Evolutionary conservation across 2,113 vertebrate genomes (phyloP).

Genomic region (Apistogramma diplotaenia): DNA sequence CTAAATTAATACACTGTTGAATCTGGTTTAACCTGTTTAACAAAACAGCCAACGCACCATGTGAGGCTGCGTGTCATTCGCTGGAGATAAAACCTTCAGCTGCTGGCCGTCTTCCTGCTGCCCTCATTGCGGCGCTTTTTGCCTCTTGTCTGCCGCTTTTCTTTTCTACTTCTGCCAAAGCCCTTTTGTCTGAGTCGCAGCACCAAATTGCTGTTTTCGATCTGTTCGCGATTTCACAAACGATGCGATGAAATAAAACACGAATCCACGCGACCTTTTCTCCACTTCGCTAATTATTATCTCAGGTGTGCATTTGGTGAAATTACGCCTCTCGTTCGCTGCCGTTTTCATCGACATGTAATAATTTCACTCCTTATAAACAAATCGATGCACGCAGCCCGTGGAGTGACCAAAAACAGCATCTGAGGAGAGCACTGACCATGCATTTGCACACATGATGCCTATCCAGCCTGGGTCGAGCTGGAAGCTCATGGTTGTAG

Average conservation of each 20-base stretch:
- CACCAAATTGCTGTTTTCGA: neutral
- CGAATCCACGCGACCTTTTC: neutral
- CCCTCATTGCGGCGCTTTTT: neutral
- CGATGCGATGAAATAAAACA: neutral
- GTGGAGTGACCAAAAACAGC: neutral
- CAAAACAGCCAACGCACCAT: neutral
- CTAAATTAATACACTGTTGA: neutral
- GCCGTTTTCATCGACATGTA: neutral
- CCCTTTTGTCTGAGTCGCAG: neutral
- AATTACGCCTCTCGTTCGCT: neutral
- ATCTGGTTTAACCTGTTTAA: neutral
- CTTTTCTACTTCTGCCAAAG: too few species aligned
- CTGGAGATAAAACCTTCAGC: neutral
- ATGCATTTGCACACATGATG: neutral
- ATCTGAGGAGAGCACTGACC: neutral
- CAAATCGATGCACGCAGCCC: neutral
- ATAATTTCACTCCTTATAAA: rapidly evolving
- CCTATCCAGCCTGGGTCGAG: too few species aligned
- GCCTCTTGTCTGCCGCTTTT: neutral
- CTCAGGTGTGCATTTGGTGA: neutral
- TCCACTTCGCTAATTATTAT: neutral
- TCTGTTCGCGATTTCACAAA: neutral
- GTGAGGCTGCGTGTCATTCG: neutral
- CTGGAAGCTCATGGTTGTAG: too few species aligned
- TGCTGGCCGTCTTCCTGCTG: neutral